Conservation (phyloP, 2,113 vertebrate species). For the Phalacrocorax pelagicus region DNA sequence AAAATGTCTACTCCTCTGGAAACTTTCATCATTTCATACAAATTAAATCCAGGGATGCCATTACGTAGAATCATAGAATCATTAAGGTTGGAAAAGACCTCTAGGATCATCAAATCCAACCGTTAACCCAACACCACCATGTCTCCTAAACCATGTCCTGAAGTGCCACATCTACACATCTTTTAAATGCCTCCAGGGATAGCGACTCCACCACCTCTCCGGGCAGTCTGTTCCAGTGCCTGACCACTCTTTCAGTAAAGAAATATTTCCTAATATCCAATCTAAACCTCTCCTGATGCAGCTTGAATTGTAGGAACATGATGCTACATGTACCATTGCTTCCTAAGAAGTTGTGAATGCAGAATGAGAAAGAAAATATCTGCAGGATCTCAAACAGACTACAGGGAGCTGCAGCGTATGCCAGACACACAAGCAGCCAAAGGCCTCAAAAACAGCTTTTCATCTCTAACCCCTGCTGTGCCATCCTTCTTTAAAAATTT, state of each 20-base stretch:
- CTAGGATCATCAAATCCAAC: too few species aligned
- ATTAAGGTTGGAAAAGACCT: too few species aligned
- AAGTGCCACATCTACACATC: too few species aligned
- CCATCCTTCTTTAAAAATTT: neutral
- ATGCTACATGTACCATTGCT: neutral
- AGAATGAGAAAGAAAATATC: neutral
- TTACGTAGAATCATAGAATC: neutral
- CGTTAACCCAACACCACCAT: too few species aligned
- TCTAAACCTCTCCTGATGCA: too few species aligned
- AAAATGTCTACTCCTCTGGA: neutral
- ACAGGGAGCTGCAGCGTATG: neutral
- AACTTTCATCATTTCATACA: neutral
- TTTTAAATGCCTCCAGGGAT: too few species aligned
- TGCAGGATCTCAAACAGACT: neutral
- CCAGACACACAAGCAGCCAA: neutral
- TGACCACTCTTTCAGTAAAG: too few species aligned
- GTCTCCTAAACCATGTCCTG: too few species aligned
- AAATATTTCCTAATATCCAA: too few species aligned
- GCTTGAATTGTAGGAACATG: too few species aligned
- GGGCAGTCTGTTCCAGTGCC: too few species aligned
- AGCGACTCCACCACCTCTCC: too few species aligned
- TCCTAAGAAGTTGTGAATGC: neutral
- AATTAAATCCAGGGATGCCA: neutral
- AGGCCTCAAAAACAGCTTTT: neutral
- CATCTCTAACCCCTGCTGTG: neutral